Conservation (phyloP, 2,113 vertebrate species). For the Heteronetta atricapilla region DNA sequence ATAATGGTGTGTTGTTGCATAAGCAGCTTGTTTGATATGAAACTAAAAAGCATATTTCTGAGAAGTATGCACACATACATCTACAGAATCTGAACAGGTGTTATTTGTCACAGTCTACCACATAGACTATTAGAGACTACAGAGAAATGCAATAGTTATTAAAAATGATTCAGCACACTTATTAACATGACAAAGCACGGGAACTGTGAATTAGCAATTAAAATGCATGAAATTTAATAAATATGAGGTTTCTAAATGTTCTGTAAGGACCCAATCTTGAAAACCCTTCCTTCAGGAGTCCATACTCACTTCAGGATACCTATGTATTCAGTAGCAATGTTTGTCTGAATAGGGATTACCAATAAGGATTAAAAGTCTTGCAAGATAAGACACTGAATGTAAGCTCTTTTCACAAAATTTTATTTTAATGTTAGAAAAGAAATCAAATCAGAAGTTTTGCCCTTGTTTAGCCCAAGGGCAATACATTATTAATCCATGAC, state of each 20-base stretch:
- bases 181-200: conserved; percentile 18
- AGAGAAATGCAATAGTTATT: not conserved
- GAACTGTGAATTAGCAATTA: not conserved
- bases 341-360: not conserved
- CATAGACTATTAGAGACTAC: not conserved
- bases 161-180: conserved; percentile 13
- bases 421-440: not conserved
- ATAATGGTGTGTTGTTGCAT: not conserved
- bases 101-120: not conserved
- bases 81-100: not conserved
- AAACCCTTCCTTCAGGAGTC: not conserved
- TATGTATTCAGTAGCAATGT: not conserved
- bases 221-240: not conserved
- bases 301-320: not conserved
- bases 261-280: not conserved
- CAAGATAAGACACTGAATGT: not conserved
- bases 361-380: not conserved
- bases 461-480: not conserved
- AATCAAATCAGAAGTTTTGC: not conserved
- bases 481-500: not conserved
- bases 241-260: not conserved
- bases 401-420: not conserved
- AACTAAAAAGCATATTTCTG: not conserved
- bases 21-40: not conserved
- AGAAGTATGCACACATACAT: not conserved